Evolutionary conservation across 2,888 invertebrate genomes (phyloP), one percentile per base, ranked within the genome.

Genomic region (Scrobipalpa costella): DNA sequence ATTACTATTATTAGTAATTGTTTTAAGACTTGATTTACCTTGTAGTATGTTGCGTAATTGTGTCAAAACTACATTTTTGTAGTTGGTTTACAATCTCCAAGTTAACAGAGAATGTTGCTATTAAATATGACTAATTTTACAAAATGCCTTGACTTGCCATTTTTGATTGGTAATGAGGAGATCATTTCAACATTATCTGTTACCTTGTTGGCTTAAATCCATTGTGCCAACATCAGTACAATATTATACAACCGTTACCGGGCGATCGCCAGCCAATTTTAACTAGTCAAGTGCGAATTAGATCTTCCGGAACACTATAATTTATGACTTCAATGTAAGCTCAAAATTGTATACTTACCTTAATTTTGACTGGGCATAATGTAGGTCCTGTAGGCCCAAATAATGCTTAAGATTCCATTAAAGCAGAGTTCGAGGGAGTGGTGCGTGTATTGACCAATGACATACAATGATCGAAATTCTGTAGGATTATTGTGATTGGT

Each of bases 181-280:
- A 44, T 2, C 8, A 6, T 47, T 15, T 17, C 9, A 49, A n/a
- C 49, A 49, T 49, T 49, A 19, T 49, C 19, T 21, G 49, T 49
- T 21, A 49, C 19, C 3, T 49, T 19, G 49, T 49, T 17, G 19
- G 11, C 19, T 27, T 38, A 33, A 27, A 58, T 55, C 57, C 21
- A 17, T 47, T 74, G 81, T 81, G 81, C 81, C 82, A 82, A 82
- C 71, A 66, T 38, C 64, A 72, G 75, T 74, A 73, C 73, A 75
- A 73, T 61, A 50, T 66, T 52, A 27, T 52, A 52, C 50, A 52
- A 67, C 66, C 64, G 73, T 79, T 77, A 79, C 77, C 76, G 67
- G 72, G 71, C 75, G 66, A 57, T 50, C 64, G 76, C 75, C 77
- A 73, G 79, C 78, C 78, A 78, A 71, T 68, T 38, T 69, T 63